These are phyloP conservation scores for Narcine bancroftii DNA, from an alignment of 2,113 vertebrate species.

Conservation along the genomic window DNA sequence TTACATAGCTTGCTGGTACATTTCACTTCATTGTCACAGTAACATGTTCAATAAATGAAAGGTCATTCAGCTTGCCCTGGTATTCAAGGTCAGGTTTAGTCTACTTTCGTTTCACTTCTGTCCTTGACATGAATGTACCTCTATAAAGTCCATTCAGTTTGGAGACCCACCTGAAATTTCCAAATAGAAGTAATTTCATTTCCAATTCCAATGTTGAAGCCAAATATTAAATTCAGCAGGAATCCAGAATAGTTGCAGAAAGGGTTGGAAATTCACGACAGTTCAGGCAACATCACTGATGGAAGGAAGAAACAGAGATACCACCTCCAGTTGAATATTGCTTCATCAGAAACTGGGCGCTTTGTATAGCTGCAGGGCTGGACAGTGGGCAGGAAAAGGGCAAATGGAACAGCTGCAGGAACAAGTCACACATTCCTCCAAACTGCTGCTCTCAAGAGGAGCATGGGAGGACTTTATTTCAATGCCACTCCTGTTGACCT, in stretches of 20 bases:
- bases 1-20: neutral
- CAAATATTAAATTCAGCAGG: neutral
- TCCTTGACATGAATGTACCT: neutral
- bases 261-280: no score
- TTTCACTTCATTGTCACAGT: neutral
- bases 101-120: neutral
- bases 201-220: neutral
- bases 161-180: neutral
- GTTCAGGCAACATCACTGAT: neutral
- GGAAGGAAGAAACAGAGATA: neutral
- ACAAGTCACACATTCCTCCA: no score
- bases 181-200: neutral
- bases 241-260: neutral
- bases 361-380: no score
- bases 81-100: neutral
- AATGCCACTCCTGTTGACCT: no score
- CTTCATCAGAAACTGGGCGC: no score
- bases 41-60: neutral
- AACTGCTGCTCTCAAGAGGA: no score
- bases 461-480: no score
- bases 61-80: neutral
- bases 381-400: no score
- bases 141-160: neutral
- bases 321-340: no score
- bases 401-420: no score